These are phyloP conservation scores for Popillia japonica DNA, from an alignment of 1,140 invertebrate genomes.

Conservation along the genomic window DNA sequence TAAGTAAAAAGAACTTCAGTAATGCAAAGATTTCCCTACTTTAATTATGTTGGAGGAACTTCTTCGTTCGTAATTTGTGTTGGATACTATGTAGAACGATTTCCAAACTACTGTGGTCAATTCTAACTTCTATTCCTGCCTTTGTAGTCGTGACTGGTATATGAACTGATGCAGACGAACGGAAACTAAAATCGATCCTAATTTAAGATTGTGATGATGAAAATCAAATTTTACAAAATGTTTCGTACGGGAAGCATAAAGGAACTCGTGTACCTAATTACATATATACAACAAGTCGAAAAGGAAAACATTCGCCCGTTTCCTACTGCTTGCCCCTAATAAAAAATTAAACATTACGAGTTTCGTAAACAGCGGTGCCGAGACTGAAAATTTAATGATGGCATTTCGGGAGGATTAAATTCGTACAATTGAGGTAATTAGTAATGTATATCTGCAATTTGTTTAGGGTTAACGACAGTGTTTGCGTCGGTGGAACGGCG, in stretches of 20 bases:
- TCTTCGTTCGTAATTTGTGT: too few species aligned
- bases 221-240: background rate
- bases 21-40: too few species aligned
- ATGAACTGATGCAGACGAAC: too few species aligned
- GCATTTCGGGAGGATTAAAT: constrained; percentile 40
- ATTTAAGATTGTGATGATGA: too few species aligned
- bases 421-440: constrained; percentile 40
- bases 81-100: too few species aligned
- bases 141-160: too few species aligned
- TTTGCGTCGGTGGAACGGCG: constrained; percentile 32
- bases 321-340: background rate
- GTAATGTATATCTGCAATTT: constrained; percentile 42
- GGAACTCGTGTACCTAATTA: background rate
- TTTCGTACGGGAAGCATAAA: background rate
- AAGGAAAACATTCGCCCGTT: background rate
- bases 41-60: too few species aligned
- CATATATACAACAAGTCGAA: background rate
- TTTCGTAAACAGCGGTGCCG: constrained; percentile 26
- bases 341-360: constrained; percentile 36
- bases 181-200: too few species aligned
- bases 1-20: too few species aligned
- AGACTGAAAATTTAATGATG: constrained; percentile 38
- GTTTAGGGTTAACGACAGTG: constrained; percentile 39
- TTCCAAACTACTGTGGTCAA: too few species aligned
- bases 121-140: too few species aligned